Evolutionary conservation across 1,140 invertebrate genomes (phyloP), one percentile per base, ranked within the genome.

Genomic region (Gerris buenoi): DNA sequence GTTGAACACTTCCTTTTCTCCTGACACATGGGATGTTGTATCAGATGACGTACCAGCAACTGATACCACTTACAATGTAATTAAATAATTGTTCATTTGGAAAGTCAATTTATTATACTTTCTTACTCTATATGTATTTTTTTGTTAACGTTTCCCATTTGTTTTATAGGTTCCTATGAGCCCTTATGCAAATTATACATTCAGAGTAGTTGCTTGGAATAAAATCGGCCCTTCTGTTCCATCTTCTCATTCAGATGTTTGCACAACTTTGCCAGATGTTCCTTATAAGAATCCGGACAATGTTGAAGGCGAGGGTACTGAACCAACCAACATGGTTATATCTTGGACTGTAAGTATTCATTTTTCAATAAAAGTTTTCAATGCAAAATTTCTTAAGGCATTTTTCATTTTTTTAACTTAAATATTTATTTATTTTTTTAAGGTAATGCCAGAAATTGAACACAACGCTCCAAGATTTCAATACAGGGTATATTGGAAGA

Each of bases 141-240:
- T n/a, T n/a, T n/a, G n/a, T n/a, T n/a, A n/a, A n/a, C n/a, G n/a
- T n/a, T n/a, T n/a, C n/a, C n/a, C n/a, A n/a, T n/a, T n/a, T n/a
- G n/a, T n/a, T n/a, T n/a, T n/a, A n/a, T 68, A 78, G 79, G 79
- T 91, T 1, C 80, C 83, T 56, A 86, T 97, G 82, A 88, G 85
- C 61, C 93, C 95, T 0, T 97, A 91, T 90, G 86, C 92, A 0
- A 98, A 97, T 78, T 98, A 98, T 74, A 98, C 95, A 0, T 98
- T 97, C 83, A 81, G 95, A 56, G 91, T 98, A 2, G 83, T 94
- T 66, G 94, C 95, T 0, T 84, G 84, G 74, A 98, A 98, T 78
- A 93, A 93, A 78, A 91, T 98, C 72, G 96, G 96, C 0, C 83
- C 84, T 3, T 98, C 95, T 27, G 73, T 83, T 28, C 92, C 95